phyloP scores from a whole-genome alignment of 1,140 invertebrate genomes.

The Drosophila yakuba region DNA sequence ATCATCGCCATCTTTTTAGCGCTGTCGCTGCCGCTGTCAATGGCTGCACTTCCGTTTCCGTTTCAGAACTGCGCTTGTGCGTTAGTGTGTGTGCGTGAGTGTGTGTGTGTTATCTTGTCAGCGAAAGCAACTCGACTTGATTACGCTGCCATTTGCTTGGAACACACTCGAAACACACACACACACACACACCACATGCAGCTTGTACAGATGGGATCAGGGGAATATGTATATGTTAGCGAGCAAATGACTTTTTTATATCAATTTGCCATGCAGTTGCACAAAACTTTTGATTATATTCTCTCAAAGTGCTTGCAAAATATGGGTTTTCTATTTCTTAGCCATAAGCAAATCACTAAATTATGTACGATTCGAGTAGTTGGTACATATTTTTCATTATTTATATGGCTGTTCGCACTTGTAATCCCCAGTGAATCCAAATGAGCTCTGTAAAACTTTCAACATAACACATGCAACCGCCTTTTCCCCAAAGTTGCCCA shows the following conservation, averaged over 20 bases:
- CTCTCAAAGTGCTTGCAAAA: background rate
- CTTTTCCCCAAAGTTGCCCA: background rate
- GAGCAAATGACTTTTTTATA: background rate
- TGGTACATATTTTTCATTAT: background rate
- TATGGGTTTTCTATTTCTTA: no score
- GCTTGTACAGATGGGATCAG: background rate
- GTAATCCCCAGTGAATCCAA: slow-evolving; percentile 5
- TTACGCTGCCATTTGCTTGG: slow-evolving; percentile 58
- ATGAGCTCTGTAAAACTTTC: slow-evolving; percentile 18
- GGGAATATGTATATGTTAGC: background rate
- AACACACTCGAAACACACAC: background rate
- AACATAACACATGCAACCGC: slow-evolving; percentile 3
- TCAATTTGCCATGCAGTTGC: background rate
- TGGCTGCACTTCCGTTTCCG: slow-evolving; percentile 77
- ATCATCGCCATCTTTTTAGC: slow-evolving; percentile 41
- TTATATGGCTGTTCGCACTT: background rate
- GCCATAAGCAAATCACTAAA: no score
- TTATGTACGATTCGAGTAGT: no score
- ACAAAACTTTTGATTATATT: background rate
- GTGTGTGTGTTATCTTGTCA: slow-evolving; percentile 58
- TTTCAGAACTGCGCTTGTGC: slow-evolving; percentile 14
- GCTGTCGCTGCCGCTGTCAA: slow-evolving; percentile 45
- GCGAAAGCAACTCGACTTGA: slow-evolving; percentile 48
- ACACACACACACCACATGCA: slow-evolving; percentile 2
- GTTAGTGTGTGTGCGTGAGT: background rate